Evolutionary conservation across 2,113 vertebrate species (phyloP).

Genomic region (Polypterus bichir): DNA sequence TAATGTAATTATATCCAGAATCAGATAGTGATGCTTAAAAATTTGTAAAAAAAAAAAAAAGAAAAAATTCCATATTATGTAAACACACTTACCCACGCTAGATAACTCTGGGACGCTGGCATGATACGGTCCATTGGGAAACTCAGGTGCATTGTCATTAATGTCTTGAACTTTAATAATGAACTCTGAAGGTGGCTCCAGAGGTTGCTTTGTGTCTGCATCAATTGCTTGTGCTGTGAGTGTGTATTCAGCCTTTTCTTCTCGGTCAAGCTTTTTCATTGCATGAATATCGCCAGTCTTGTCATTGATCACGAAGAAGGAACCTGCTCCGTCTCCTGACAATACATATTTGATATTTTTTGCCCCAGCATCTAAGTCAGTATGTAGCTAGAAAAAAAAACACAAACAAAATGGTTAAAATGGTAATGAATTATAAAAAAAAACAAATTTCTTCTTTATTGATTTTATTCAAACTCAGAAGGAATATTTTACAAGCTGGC

Average conservation of each 20-base stretch:
- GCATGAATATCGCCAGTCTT: conserved; percentile 93
- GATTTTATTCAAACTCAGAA: too few species aligned
- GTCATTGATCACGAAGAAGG: conserved; percentile 96
- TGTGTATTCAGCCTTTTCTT: conserved; percentile 95
- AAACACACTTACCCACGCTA: conserved; percentile 69
- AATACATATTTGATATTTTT: conserved; percentile 90
- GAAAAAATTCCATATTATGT: background rate
- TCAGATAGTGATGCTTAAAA: conserved; percentile 4
- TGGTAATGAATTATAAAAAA: too few species aligned
- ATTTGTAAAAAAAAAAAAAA: background rate
- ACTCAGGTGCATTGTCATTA: conserved; percentile 95
- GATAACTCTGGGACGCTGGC: conserved; percentile 92
- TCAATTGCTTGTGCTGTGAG: conserved; percentile 87
- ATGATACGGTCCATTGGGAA: conserved; percentile 79
- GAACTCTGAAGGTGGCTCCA: conserved; percentile 93
- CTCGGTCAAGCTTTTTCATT: conserved; percentile 93
- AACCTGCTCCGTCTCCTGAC: conserved; percentile 88
- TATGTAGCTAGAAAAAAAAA: conserved; percentile 70
- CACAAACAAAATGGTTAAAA: conserved; percentile 14
- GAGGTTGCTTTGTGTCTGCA: conserved; percentile 72
- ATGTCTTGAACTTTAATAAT: conserved; percentile 98
- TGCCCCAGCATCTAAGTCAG: conserved; percentile 78
- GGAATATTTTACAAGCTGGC: too few species aligned
- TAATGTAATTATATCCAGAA: background rate
- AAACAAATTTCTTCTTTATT: too few species aligned